Percentiles rank a stretch among this genome's conserved stretches.
These are phyloP conservation scores for Periplaneta americana DNA, from an alignment of 1,140 invertebrate species.

Conservation along the genomic window DNA sequence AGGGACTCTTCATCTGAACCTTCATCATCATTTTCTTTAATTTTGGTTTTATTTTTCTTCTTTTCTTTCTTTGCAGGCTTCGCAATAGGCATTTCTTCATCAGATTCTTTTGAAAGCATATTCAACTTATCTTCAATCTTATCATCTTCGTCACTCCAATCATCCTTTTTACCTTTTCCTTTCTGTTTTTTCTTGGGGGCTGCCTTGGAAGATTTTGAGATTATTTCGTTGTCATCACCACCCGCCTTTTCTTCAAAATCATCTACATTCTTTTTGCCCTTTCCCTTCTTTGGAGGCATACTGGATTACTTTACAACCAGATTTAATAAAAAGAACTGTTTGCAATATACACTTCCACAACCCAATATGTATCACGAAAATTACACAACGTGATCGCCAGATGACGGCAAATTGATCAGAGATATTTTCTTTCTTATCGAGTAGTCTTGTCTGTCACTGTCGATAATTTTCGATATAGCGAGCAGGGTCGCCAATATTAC, in stretches of 20 bases:
- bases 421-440: no score
- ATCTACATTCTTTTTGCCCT: constrained; percentile 54
- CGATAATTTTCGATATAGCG: no score
- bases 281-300: constrained; percentile 56
- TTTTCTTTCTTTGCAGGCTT: constrained; percentile 16
- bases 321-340: no score
- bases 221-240: constrained; percentile 27
- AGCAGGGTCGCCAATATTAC: no score
- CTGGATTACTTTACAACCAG: no score
- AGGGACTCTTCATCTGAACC: not conserved
- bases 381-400: no score
- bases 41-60: constrained; percentile 12
- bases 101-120: not conserved
- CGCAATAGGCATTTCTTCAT: constrained; percentile 15
- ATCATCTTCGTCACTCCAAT: constrained; percentile 22
- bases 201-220: constrained; percentile 16
- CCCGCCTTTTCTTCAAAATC: constrained; percentile 44
- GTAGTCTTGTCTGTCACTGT: no score
- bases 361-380: no score
- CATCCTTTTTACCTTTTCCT: constrained; percentile 29
- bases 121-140: constrained; percentile 10
- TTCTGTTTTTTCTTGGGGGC: constrained; percentile 37
- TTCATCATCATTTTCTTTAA: not conserved
- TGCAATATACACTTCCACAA: no score
- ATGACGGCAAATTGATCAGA: no score